Conservation (phyloP, 2,797 vertebrate species). For the Neosalanx taihuensis region DNA sequence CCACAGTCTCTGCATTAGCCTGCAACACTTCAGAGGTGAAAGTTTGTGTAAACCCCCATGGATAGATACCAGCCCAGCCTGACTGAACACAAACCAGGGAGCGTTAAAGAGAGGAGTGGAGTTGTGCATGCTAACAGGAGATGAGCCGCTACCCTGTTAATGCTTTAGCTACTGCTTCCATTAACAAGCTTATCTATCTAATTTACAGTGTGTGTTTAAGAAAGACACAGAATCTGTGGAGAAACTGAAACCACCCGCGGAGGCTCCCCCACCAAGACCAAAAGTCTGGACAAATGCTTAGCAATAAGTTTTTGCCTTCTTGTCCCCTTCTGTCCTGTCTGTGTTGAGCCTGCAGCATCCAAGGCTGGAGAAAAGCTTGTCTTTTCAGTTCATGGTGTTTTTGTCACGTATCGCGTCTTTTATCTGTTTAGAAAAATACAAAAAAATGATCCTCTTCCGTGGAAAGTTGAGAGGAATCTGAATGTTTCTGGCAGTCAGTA, state of each 20-base stretch:
- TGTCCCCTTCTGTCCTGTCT: constrained; percentile 57
- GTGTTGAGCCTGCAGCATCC: constrained; percentile 67
- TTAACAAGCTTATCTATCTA: constrained; percentile 74
- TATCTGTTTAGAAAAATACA: constrained; percentile 29
- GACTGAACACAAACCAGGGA: not conserved
- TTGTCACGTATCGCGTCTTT: constrained; percentile 35
- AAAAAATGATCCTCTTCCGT: constrained; percentile 23
- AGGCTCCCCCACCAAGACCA: constrained; percentile 60
- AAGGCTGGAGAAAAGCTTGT: constrained; percentile 70
- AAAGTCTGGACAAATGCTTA: constrained; percentile 75
- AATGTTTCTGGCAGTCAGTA: not conserved
- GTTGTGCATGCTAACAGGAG: constrained; percentile 54
- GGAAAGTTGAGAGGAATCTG: constrained; percentile 23
- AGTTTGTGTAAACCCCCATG: not conserved
- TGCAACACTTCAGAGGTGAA: not conserved
- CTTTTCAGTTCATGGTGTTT: constrained; percentile 65
- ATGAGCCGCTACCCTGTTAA: constrained; percentile 37
- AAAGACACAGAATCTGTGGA: constrained; percentile 60
- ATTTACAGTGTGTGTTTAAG: constrained; percentile 78
- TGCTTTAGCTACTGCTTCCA: constrained; percentile 50
- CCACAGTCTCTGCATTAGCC: not conserved
- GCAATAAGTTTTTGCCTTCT: constrained; percentile 67
- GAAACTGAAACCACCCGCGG: constrained; percentile 60
- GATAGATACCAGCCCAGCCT: not conserved
- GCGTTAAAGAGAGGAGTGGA: constrained; percentile 45